These are phyloP conservation scores for Cerastis leucographa DNA, from an alignment of 2,888 invertebrate genomes.

Conservation along the genomic window DNA sequence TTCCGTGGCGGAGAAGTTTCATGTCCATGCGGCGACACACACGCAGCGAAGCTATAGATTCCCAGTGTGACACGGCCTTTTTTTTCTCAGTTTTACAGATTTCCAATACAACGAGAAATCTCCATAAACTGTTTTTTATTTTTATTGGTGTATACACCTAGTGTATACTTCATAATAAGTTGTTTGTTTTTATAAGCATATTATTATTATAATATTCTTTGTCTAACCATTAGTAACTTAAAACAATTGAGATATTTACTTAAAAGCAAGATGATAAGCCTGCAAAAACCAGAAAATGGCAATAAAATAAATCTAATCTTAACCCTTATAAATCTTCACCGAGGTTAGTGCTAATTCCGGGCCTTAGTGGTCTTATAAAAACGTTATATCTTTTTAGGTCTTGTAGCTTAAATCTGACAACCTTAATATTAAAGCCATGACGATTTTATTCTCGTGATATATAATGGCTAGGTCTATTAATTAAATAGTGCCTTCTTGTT, in stretches of 20 bases:
- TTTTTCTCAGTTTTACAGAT: too few species aligned
- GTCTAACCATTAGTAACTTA: not conserved
- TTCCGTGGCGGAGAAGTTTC: not conserved
- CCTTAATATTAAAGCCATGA: conserved; percentile 1
- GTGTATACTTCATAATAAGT: too few species aligned
- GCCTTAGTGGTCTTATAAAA: conserved; percentile 48
- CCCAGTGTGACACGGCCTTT: too few species aligned
- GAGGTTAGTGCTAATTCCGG: conserved; percentile 39
- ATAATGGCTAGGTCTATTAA: conserved; percentile 5
- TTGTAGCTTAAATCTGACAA: conserved; percentile 9
- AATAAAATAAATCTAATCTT: conserved; percentile 45
- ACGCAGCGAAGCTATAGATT: too few species aligned
- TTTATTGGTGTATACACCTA: too few species aligned
- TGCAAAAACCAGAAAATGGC: conserved; percentile 7
- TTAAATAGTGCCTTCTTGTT: conserved; percentile 2
- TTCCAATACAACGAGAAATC: too few species aligned
- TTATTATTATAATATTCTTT: not conserved
- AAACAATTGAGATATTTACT: not conserved
- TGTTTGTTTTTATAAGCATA: not conserved
- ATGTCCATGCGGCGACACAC: not conserved
- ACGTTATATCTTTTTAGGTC: conserved; percentile 46
- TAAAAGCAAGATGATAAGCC: not conserved
- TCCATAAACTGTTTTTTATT: too few species aligned
- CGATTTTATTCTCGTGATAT: conserved; percentile 21
- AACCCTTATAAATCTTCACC: conserved; percentile 37